Percentiles rank a stretch among this genome's conserved stretches.
Conservation (phyloP, 2,888 invertebrate genomes). For the Lasius fuliginosus region DNA sequence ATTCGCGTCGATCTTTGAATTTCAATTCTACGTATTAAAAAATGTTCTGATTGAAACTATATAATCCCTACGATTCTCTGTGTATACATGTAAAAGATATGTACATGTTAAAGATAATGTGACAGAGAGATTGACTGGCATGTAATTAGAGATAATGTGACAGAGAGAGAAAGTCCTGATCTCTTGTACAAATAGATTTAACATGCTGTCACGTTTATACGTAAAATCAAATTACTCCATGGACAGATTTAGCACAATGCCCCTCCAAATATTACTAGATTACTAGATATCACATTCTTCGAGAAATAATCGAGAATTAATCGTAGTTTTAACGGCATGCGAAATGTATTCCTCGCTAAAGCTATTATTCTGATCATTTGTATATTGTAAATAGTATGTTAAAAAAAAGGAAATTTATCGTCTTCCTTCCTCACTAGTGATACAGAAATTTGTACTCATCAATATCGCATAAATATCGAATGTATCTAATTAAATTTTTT, state of each 20-base stretch:
- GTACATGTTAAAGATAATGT: not conserved
- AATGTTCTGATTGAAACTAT: not conserved
- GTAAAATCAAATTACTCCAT: not conserved
- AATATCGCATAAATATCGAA: not conserved
- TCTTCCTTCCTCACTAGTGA: not conserved
- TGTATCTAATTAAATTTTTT: not conserved
- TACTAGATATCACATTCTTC: not conserved
- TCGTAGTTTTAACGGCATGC: not conserved
- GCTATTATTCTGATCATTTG: not conserved
- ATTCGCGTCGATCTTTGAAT: not conserved
- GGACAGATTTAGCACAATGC: not conserved
- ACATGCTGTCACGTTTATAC: not conserved
- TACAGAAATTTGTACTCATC: not conserved
- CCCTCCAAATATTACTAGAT: not conserved
- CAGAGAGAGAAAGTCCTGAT: not conserved
- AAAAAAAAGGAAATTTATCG: not conserved
- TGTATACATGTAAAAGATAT: not conserved
- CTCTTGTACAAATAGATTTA: not conserved
- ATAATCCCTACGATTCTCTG: not conserved
- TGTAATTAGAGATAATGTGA: not conserved
- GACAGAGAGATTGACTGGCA: not conserved
- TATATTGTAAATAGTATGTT: not conserved
- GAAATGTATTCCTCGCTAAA: not conserved
- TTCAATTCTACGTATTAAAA: not conserved
- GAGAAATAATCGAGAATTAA: not conserved